Percentiles rank a stretch among this genome's conserved stretches.
phyloP scores from a whole-genome alignment of 2,888 invertebrate genomes.

The Hypselothyrea guttata region DNA sequence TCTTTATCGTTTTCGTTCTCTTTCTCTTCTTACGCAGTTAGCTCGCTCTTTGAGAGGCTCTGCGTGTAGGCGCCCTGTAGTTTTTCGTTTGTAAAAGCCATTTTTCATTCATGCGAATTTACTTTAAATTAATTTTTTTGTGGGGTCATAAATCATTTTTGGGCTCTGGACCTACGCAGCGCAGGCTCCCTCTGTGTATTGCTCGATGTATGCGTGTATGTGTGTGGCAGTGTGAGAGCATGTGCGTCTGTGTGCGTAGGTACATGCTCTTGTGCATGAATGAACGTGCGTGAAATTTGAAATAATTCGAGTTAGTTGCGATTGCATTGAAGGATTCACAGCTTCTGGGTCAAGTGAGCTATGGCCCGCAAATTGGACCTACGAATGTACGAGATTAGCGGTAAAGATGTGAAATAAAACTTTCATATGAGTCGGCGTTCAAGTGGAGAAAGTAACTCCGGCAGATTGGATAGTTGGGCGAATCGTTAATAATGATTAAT shows the following conservation, averaged over 20 bases:
- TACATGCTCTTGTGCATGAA: constrained; percentile 43
- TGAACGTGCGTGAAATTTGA: constrained; percentile 50
- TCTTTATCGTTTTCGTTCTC: too few relatives aligned
- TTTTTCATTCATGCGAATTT: constrained; percentile 80
- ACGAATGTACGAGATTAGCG: neutral
- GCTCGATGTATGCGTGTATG: constrained; percentile 9
- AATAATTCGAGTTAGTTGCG: constrained; percentile 42
- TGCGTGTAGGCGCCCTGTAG: constrained; percentile 60
- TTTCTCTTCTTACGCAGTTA: constrained; percentile 12
- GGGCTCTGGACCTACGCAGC: constrained; percentile 55
- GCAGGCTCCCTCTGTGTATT: constrained; percentile 20
- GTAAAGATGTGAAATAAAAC: neutral
- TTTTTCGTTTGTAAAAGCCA: constrained; percentile 76
- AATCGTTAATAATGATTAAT: too few relatives aligned
- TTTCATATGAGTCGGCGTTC: neutral
- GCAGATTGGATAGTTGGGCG: too few relatives aligned
- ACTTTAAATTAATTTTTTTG: constrained; percentile 79
- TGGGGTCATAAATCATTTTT: constrained; percentile 77
- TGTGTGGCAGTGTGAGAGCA: constrained; percentile 15
- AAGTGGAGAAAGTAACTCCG: neutral
- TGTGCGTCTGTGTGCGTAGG: constrained; percentile 13
- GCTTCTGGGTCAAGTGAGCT: constrained; percentile 48
- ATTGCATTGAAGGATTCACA: constrained; percentile 31
- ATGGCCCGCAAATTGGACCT: constrained; percentile 12
- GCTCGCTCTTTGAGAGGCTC: neutral